These are phyloP conservation scores for Drosophila emarginata DNA, from an alignment of 2,888 invertebrate species.

Conservation along the genomic window DNA sequence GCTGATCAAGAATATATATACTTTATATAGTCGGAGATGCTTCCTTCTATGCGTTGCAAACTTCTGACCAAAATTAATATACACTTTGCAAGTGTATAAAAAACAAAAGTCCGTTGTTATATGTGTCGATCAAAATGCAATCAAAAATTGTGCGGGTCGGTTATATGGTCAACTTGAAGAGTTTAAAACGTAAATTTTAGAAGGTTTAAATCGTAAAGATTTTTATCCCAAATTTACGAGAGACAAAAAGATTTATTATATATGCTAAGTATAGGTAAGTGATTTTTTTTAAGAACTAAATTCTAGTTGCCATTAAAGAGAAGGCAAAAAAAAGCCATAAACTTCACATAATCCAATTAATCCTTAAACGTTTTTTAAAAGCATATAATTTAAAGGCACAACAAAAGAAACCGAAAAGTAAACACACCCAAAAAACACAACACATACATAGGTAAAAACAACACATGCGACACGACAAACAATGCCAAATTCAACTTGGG, in stretches of 20 bases:
- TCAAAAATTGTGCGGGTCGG: conserved; percentile 69
- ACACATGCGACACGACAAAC: conserved; percentile 42
- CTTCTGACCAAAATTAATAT: too few species aligned
- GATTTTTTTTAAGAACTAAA: conserved; percentile 51
- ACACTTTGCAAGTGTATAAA: too few species aligned
- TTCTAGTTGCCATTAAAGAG: conserved; percentile 49
- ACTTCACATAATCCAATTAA: conserved; percentile 76
- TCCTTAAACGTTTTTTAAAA: conserved; percentile 79
- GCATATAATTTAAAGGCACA: conserved; percentile 79
- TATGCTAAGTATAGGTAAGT: conserved; percentile 68
- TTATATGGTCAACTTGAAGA: background rate
- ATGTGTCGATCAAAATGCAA: conserved; percentile 75
- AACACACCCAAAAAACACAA: conserved; percentile 51
- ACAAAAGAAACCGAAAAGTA: conserved; percentile 56
- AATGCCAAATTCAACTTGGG: conserved; percentile 67
- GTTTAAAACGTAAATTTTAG: background rate
- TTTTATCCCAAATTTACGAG: conserved; percentile 36
- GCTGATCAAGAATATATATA: too few species aligned
- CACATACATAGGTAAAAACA: conserved; percentile 25
- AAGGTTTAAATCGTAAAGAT: conserved; percentile 59
- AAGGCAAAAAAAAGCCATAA: conserved; percentile 20
- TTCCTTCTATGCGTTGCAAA: too few species aligned
- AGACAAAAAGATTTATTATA: conserved; percentile 55
- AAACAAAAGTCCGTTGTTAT: conserved; percentile 31
- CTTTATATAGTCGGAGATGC: too few species aligned